Conservation (phyloP, 2,888 invertebrate genomes). For the Pristionchus exspectatus region DNA sequence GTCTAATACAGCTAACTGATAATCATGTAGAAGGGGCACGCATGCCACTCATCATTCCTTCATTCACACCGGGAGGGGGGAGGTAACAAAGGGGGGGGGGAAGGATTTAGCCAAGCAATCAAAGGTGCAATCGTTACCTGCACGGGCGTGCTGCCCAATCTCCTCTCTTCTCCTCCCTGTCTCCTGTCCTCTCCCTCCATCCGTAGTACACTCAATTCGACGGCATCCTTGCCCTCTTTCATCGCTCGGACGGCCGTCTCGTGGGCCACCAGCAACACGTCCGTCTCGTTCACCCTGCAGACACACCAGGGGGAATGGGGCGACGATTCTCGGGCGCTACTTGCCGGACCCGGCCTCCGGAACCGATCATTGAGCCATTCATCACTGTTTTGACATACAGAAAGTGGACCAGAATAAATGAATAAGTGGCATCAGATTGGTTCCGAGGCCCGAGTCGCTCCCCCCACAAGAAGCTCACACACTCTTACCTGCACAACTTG, state of each 20-base stretch:
- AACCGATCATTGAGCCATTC: not conserved
- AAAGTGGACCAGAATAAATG: not conserved
- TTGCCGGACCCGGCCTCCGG: conserved; percentile 2
- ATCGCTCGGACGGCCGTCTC: conserved; percentile 75
- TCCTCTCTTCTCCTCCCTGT: conserved; percentile 1
- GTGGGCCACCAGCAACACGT: conserved; percentile 72
- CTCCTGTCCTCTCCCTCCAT: not conserved
- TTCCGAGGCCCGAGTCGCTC: not conserved
- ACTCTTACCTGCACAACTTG: conserved; percentile 74
- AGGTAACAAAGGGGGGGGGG: conserved; percentile 22
- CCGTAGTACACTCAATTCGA: conserved; percentile 48
- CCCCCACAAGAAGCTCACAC: not conserved
- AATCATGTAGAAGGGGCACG: not conserved
- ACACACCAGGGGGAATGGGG: not conserved
- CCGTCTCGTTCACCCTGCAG: conserved; percentile 69
- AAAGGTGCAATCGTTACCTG: not conserved
- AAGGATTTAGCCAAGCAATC: not conserved
- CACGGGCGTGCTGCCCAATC: not conserved
- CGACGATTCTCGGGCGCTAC: not conserved
- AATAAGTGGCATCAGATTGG: not conserved
- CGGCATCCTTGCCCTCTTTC: conserved; percentile 58
- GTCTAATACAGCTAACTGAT: too few relatives aligned
- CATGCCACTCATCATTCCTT: not conserved
- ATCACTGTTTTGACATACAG: not conserved
- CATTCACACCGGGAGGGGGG: not conserved